Evolutionary conservation across 2,113 vertebrate genomes (phyloP).

Genomic region (Sakesphorus luctuosus): DNA sequence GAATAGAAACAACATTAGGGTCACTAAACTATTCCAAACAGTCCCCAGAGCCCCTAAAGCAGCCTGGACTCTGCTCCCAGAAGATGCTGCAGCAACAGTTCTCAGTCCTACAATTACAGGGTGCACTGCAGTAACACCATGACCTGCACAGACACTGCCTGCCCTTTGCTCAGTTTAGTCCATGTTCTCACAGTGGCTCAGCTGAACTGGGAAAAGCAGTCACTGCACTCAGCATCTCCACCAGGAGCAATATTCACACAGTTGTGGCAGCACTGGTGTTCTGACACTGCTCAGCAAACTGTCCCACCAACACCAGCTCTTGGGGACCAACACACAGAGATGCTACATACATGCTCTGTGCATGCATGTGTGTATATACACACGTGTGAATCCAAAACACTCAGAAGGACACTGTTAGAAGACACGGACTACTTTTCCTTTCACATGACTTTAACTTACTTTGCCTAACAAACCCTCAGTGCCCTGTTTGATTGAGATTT

Average conservation of each 20-base stretch:
- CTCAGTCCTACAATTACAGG: neutral
- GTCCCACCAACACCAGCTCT: neutral
- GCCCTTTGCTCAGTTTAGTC: neutral
- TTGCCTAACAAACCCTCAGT: neutral
- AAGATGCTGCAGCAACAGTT: neutral
- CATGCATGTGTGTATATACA: neutral
- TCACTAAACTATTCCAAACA: neutral
- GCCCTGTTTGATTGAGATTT: neutral
- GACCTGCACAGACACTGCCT: neutral
- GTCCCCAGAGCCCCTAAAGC: neutral
- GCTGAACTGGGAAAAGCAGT: neutral
- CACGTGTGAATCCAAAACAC: neutral
- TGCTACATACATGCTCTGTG: neutral
- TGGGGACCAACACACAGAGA: neutral
- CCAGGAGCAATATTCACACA: neutral
- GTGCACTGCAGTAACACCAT: neutral
- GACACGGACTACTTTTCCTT: neutral
- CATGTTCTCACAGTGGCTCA: neutral
- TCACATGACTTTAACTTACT: neutral
- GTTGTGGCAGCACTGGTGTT: neutral
- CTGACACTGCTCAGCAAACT: neutral
- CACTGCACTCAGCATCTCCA: neutral
- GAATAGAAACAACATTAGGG: neutral
- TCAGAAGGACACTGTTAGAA: neutral
- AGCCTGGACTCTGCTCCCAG: neutral